A percentile compares a stretch with the other conserved stretches of the same genome.
Evolutionary conservation across 1,140 invertebrate genomes (phyloP).

Genomic region (Bombus pyrosoma): DNA sequence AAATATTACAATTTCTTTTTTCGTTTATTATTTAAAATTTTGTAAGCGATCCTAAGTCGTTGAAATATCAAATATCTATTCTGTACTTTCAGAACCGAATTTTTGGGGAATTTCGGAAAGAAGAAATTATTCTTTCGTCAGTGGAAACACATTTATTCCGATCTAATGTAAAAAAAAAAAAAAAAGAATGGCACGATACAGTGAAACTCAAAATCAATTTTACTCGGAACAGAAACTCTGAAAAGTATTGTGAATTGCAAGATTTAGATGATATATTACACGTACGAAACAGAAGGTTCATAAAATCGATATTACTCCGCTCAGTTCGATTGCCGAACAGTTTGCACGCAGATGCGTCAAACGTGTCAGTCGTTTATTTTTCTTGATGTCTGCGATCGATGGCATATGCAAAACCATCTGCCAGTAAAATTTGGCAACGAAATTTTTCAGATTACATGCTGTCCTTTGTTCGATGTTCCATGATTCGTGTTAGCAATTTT

Average conservation of each 20-base stretch:
- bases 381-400: neutral
- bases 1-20: neutral
- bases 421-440: conserved; percentile 1
- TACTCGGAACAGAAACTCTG: too few species aligned
- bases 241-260: too few species aligned
- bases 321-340: neutral
- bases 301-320: conserved; percentile 8
- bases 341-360: neutral
- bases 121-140: neutral
- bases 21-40: neutral
- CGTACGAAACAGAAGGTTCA: too few species aligned
- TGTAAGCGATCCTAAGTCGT: neutral
- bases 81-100: too few species aligned
- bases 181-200: too few species aligned
- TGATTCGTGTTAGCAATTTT: conserved; percentile 6
- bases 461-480: neutral
- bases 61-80: neutral
- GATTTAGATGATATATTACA: too few species aligned
- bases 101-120: neutral
- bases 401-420: conserved; percentile 20
- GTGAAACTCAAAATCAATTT: neutral
- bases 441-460: conserved; percentile 5
- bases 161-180: neutral
- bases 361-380: neutral
- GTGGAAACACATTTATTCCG: neutral